Evolutionary conservation across 2,888 invertebrate species (phyloP).

Genomic region (Pachydiplax longipennis): DNA sequence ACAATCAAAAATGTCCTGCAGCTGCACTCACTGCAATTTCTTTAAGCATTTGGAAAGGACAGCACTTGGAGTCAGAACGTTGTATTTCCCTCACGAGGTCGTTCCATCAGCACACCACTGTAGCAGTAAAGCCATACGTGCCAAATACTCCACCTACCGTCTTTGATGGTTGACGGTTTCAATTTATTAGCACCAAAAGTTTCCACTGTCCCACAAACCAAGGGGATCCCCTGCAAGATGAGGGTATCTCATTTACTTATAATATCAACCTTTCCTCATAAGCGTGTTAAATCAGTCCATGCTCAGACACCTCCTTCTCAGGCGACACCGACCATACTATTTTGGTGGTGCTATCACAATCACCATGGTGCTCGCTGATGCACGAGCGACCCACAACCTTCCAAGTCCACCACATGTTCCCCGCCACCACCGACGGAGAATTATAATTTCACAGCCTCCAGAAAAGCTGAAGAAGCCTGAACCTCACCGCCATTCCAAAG

Average conservation of each 20-base stretch:
- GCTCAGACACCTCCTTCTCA: not conserved
- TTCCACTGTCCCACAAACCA: not conserved
- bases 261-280: too few relatives aligned
- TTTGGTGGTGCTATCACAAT: slow-evolving; percentile 7
- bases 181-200: slow-evolving; percentile 7
- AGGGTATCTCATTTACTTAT: too few relatives aligned
- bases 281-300: too few relatives aligned
- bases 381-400: not conserved
- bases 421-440: not conserved
- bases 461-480: not conserved
- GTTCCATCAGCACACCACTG: too few relatives aligned
- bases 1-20: too few relatives aligned
- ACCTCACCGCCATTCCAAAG: too few relatives aligned
- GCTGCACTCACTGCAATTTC: not conserved
- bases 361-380: not conserved
- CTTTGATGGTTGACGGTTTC: too few relatives aligned
- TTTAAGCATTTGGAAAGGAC: not conserved
- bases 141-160: too few relatives aligned
- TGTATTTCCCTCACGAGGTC: too few relatives aligned
- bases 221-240: not conserved
- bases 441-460: not conserved
- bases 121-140: too few relatives aligned
- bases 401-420: not conserved
- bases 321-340: not conserved
- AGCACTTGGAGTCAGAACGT: too few relatives aligned